These are phyloP conservation scores for Mesorhabditis sp. DNA, from an alignment of 2,888 invertebrate genomes.

Conservation along the genomic window DNA sequence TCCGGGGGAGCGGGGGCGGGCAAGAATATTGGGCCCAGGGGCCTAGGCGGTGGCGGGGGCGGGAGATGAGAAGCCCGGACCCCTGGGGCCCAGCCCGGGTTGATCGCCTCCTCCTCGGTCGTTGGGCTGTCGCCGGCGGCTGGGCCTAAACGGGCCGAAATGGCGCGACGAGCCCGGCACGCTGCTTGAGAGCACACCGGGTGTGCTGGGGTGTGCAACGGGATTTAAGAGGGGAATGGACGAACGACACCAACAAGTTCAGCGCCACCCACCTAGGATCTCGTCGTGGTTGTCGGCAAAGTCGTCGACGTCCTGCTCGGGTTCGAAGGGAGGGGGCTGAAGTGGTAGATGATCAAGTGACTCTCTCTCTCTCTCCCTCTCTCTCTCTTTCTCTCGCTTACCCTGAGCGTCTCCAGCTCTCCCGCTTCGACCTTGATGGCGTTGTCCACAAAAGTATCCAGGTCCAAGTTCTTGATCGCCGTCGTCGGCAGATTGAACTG, in stretches of 20 bases:
- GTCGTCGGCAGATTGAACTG: conserved; percentile 53
- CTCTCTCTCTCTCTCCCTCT: background rate
- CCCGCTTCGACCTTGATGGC: conserved; percentile 56
- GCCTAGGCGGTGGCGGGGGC: background rate
- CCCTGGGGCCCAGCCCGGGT: too few species aligned
- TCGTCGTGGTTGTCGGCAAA: conserved; percentile 11
- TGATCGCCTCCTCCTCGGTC: too few species aligned
- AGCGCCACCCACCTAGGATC: background rate
- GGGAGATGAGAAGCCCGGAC: background rate
- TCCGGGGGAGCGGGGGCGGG: too few species aligned
- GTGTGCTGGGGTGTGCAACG: too few species aligned
- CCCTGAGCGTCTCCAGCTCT: conserved; percentile 48
- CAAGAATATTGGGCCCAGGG: background rate
- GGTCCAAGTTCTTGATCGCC: conserved; percentile 41
- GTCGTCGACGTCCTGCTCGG: conserved; percentile 20
- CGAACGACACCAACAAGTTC: too few species aligned
- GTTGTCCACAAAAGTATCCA: conserved; percentile 55
- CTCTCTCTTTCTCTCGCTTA: conserved; percentile 9
- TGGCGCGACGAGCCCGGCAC: too few species aligned
- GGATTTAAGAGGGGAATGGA: too few species aligned
- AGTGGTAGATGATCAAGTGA: conserved; percentile 6
- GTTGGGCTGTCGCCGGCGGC: too few species aligned
- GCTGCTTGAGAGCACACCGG: too few species aligned
- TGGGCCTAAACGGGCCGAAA: too few species aligned
- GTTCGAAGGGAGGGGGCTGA: conserved; percentile 50